Evolutionary conservation across 2,797 vertebrate species (phyloP), one percentile per base, ranked within the genome.

Genomic region (Melanotaenia pygmaea): DNA sequence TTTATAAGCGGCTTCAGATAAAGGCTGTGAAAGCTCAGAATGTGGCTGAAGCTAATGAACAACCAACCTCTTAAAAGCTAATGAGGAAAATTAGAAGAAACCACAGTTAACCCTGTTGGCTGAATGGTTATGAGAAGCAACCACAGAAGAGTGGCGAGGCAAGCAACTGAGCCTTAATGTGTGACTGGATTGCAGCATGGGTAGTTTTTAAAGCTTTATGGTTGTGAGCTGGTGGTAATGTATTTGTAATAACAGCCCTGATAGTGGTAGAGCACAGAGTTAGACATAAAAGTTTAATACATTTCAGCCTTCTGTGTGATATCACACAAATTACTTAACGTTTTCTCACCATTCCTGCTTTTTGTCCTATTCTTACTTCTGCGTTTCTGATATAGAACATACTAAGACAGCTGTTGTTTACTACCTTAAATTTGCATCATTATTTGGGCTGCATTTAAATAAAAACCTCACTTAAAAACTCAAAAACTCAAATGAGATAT

Each of bases 51-150:
- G 35, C 30, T 28, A 73, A 77, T 84, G 40, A 60, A 67, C 77
- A 65, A 11, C 40, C 9, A 43, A 24, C 50, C 69, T 74, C 76
- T 76, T 82, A 78, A 79, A 78, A 79, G 70, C 64, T 79, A 72
- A 86, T 82, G 57, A 66, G 58, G 45, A 67, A 56, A 65, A 68
- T 71, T 38, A 58, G 30, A 72, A 79, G n/a, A 67, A 85, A 70
- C 66, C 71, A 62, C 70, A 77, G 59, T 70, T 64, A 67, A 78
- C 70, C 67, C 70, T 59, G 50, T 51, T 63, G 65, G 69, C 69
- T 74, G 35, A 64, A 9, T 53, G 61, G 51, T 72, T 64, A 70
- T 54, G 64, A 72, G 26, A 47, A 51, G 45, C 24, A 63, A 62
- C 66, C 68, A 20, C 45, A 64, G 61, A 50, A 56, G 54, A 67